Evolutionary conservation across 2,113 vertebrate genomes (phyloP), one percentile per base, ranked within the genome.

Genomic region (Sialia sialis): DNA sequence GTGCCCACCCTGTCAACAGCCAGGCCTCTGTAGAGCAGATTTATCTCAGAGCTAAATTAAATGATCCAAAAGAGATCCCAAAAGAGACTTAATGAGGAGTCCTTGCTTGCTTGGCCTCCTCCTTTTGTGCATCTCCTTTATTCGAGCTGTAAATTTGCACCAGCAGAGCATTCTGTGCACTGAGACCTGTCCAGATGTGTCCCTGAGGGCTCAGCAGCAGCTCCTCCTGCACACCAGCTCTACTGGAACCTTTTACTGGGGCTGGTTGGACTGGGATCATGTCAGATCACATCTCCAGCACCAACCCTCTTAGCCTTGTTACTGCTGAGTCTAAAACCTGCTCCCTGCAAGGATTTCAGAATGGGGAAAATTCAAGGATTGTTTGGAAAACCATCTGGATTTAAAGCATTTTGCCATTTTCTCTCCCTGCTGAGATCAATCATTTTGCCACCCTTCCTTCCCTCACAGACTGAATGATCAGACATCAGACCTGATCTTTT

Each of bases 151-250:
- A 2, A 18, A 9, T 34, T 29, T 21, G 32, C 4, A 43, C 39
- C 67, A 17, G 2, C 2, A 29, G 16, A 4, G 16, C 7, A 11
- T 44, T n/a, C 29, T 1, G 4, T n/a, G 60, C 36, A 10, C 76
- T 21, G 39, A 18, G 16, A 15, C 26, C 29, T 38, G 19, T n/a
- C 6, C 67, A 55, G 39, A 4, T 46, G 10, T 32, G 52, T 4
- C 6, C 5, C 11, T 30, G 79, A 32, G 62, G 30, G 25, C 6
- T 30, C 43, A 60, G 74, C 44, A 83, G 52, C 48, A 43, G 17
- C 49, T 77, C 44, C 32, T 69, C 30, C 7, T 43, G 39, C 69
- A 67, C 20, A 48, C 9, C 41, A 39, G 21, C 62, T 16, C 76
- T 83, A 34, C 56, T 83, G 72, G 72, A n/a, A 80, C 25, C 11